phyloP scores from a whole-genome alignment of 2,113 vertebrate species.

The Piaya cayana region DNA sequence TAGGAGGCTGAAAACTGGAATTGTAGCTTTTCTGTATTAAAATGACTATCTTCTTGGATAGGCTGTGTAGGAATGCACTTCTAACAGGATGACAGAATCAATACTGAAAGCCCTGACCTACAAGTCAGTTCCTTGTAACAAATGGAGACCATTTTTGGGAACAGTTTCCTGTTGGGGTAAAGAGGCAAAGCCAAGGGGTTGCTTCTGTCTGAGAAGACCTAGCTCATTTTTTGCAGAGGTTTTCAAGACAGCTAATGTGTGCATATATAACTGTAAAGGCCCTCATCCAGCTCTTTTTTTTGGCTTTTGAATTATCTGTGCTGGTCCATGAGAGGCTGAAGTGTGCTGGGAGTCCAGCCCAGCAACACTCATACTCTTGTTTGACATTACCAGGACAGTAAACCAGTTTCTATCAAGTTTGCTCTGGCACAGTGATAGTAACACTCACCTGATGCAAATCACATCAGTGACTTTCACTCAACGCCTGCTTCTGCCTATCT shows the following conservation, averaged over 20 bases:
- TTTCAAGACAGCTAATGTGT: not conserved
- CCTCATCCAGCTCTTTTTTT: not conserved
- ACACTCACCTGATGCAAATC: not conserved
- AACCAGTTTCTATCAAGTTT: not conserved
- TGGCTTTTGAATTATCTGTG: not conserved
- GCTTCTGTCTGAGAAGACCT: not conserved
- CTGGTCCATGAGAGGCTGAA: not conserved
- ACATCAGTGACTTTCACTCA: not conserved
- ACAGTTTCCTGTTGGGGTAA: not conserved
- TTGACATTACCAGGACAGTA: not conserved
- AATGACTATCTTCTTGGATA: not conserved
- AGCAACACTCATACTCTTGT: not conserved
- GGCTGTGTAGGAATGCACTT: not conserved
- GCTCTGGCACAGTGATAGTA: not conserved
- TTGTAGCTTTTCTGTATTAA: not conserved
- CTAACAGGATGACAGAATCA: not conserved
- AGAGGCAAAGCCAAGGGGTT: not conserved
- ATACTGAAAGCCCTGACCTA: not conserved
- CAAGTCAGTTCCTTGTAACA: not conserved
- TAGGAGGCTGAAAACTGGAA: not conserved
- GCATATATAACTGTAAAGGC: not conserved
- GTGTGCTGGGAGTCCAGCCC: not conserved
- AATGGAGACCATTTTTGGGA: not conserved
- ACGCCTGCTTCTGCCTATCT: accelerated
- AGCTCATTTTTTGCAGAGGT: not conserved